These are phyloP conservation scores for Drosophila aldrichi DNA, from an alignment of 2,888 invertebrate genomes.

Conservation along the genomic window DNA sequence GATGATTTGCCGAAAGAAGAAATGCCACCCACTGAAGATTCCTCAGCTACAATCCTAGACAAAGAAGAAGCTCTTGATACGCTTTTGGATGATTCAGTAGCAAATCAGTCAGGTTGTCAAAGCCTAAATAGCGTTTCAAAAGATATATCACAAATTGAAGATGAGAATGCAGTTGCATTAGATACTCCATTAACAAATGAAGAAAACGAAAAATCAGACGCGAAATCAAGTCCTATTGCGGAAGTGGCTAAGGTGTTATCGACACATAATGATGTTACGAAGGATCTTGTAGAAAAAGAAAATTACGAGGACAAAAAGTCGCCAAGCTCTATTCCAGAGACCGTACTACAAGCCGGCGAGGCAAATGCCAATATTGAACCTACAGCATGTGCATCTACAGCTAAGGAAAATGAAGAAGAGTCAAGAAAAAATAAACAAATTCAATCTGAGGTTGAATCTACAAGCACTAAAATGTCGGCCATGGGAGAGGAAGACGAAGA, in stretches of 20 bases:
- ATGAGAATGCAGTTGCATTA: neutral
- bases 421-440: neutral
- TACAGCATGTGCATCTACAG: neutral
- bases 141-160: neutral
- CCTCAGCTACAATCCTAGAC: neutral
- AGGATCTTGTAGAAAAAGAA: neutral
- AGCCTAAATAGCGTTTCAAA: neutral
- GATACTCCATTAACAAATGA: neutral
- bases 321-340: neutral
- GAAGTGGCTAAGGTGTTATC: neutral
- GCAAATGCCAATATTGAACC: neutral
- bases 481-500: neutral
- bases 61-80: neutral
- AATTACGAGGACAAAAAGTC: neutral
- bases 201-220: neutral
- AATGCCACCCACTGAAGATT: neutral
- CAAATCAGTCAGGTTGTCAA: neutral
- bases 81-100: neutral
- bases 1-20: neutral
- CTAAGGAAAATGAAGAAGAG: neutral
- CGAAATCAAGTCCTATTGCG: neutral
- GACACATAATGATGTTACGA: neutral
- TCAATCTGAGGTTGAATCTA: neutral
- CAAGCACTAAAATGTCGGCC: neutral
- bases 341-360: neutral